Percentiles rank a stretch among this genome's conserved stretches.
phyloP scores from a whole-genome alignment of 2,113 vertebrate species.

The Ophthalmolycus amberensis region DNA sequence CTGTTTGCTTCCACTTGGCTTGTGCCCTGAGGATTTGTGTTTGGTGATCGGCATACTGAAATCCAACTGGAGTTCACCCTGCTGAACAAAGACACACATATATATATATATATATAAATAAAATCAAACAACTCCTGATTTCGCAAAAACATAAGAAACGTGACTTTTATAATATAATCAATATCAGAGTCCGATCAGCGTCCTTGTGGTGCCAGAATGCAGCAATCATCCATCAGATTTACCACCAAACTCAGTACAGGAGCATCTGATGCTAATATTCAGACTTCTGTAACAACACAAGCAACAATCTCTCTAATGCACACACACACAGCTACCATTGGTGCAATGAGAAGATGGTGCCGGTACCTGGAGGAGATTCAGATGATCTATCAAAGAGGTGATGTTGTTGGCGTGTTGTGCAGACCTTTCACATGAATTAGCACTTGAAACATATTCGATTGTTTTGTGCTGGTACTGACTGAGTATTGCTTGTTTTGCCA shows the following conservation, averaged over 20 bases:
- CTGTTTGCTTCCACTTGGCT: constrained; percentile 82
- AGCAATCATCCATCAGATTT: not conserved
- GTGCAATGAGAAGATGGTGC: not conserved
- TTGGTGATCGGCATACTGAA: constrained; percentile 82
- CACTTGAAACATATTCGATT: not conserved
- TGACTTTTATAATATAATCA: not conserved
- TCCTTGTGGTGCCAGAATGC: not conserved
- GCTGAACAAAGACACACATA: not conserved
- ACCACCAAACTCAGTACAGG: not conserved
- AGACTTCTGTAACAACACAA: not conserved
- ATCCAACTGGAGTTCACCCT: constrained; percentile 11
- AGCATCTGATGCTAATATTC: not conserved
- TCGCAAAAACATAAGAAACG: not conserved
- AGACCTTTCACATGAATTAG: not conserved
- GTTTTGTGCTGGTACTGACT: not conserved
- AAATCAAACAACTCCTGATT: not conserved
- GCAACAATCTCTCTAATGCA: not conserved
- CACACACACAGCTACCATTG: not conserved
- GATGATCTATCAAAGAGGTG: not conserved
- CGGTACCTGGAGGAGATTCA: not conserved
- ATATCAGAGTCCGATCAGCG: not conserved
- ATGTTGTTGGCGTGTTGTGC: not conserved
- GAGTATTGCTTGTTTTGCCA: not conserved
- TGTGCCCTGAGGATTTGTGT: constrained; percentile 81
- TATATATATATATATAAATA: too few relatives aligned